These are phyloP conservation scores for Oncorhynchus masou DNA, from an alignment of 2,113 vertebrate species.

Conservation along the genomic window DNA sequence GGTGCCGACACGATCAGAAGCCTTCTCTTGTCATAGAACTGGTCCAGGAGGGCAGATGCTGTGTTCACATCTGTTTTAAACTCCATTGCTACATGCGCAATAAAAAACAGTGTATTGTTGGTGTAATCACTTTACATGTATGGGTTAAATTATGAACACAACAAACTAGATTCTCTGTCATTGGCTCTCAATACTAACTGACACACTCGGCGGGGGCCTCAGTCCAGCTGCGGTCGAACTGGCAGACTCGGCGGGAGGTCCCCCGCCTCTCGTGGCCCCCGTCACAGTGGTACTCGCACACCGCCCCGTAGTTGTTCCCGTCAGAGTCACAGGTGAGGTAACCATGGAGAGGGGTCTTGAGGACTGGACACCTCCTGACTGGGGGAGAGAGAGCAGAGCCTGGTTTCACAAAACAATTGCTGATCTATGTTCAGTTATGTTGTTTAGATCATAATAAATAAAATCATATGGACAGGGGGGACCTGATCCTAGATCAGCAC, in stretches of 20 bases:
- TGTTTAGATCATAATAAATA: too few relatives aligned
- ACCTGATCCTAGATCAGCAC: too few relatives aligned
- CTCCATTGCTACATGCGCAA: conserved; percentile 77
- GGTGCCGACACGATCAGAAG: conserved; percentile 90
- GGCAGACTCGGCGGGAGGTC: conserved; percentile 78
- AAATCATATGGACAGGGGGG: too few relatives aligned
- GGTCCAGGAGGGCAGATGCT: conserved; percentile 81
- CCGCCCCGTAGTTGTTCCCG: conserved; percentile 87
- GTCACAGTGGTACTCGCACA: conserved; percentile 88
- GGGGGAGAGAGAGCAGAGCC: background rate
- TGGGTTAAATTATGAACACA: background rate
- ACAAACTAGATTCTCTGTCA: background rate
- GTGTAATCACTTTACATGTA: background rate
- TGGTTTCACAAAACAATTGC: too few relatives aligned
- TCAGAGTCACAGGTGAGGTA: conserved; percentile 86
- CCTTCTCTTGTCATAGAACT: conserved; percentile 89
- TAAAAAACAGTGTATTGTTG: too few relatives aligned
- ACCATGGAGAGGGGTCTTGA: conserved; percentile 82
- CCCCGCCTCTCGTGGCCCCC: conserved; percentile 86
- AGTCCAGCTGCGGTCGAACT: conserved; percentile 84
- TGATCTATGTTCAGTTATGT: too few relatives aligned
- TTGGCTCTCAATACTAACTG: conserved; percentile 72
- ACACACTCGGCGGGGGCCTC: conserved; percentile 78
- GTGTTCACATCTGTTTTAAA: conserved; percentile 85
- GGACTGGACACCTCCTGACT: conserved; percentile 85